Percentiles rank a stretch among this genome's conserved stretches.
Conservation (phyloP, 2,113 vertebrate genomes). For the Apaloderma vittatum region DNA sequence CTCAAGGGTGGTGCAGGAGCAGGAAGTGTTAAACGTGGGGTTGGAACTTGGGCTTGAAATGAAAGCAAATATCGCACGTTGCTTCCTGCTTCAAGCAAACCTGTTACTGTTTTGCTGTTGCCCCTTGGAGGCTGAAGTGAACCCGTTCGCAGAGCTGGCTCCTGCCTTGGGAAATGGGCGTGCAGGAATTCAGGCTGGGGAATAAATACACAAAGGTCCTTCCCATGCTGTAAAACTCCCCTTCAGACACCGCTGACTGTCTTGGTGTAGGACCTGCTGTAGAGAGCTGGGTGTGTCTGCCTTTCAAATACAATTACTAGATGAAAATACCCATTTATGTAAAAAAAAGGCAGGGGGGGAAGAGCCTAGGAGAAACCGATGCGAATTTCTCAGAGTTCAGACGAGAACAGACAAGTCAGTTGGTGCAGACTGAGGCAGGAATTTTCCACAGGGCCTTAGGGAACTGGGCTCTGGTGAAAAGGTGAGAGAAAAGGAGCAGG, state of each 20-base stretch:
- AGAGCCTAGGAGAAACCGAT: not conserved
- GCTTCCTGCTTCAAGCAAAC: not conserved
- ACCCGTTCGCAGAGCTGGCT: not conserved
- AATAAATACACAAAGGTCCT: not conserved
- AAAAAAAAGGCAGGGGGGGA: rapidly evolving
- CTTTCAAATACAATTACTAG: not conserved
- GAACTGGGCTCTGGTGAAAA: not conserved
- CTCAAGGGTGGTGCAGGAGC: not conserved
- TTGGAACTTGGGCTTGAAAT: not conserved
- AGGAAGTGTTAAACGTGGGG: not conserved
- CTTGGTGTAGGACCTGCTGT: not conserved
- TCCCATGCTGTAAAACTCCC: not conserved
- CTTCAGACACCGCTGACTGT: rapidly evolving
- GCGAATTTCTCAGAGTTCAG: not conserved
- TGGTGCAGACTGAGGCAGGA: slow-evolving; percentile 15
- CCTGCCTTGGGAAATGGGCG: not conserved
- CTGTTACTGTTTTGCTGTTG: not conserved
- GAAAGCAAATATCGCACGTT: not conserved
- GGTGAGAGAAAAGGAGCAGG: not conserved
- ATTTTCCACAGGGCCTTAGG: not conserved
- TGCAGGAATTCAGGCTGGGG: not conserved
- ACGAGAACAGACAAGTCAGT: not conserved
- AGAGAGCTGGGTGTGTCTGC: not conserved
- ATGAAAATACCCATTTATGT: not conserved
- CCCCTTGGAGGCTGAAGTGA: not conserved